Base-by-base conservation (phyloP, 2,888 invertebrate genomes). In the Cephus rjabovi region DNA sequence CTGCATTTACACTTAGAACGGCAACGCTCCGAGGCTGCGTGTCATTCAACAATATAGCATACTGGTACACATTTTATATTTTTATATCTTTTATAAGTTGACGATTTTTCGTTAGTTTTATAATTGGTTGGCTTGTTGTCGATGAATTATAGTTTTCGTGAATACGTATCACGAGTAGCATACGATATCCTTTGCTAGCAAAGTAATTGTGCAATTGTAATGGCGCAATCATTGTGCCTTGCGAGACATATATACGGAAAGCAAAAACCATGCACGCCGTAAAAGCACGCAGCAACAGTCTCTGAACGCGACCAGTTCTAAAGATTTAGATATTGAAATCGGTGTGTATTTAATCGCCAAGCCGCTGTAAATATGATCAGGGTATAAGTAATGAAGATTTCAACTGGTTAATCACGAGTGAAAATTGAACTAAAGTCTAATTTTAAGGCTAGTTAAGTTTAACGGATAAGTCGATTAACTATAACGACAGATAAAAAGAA, bases 311-410 rank as follows among this genome's bases (percentile, higher is more conserved):
- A 83, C 78, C 77, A 79, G 40, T 82, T 81, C 31, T 68, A 40
- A 74, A 80, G 78, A 30, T 35, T 76, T 80, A 81, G 78, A 79
- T 68, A 80, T 80, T 73, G 56, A 83, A 79, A 80, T 82, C 83
- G 80, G 79, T 81, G 83, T 85, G 84, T 81, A 83, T 84, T 78
- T 78, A 81, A 77, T 82, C 80, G 75, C 77, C 80, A 83, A 79
- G 83, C 81, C 81, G 81, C 77, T 90, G 90, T 90, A 90, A 86
- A 90, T 90, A 90, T 83, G 84, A 88, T 86, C 89, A 89, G 89
- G 90, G 88, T 90, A 89, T 87, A 88, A 86, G 81, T 86, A 83
- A 86, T 85, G 82, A 85, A 86, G 83, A 84, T 81, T 84, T 81
- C 83, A 78, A 82, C 83, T 84, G 79, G 81, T 83, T 83, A 81